These are phyloP conservation scores for Onchidella celtica DNA, from an alignment of 2,888 invertebrate genomes.

Conservation along the genomic window DNA sequence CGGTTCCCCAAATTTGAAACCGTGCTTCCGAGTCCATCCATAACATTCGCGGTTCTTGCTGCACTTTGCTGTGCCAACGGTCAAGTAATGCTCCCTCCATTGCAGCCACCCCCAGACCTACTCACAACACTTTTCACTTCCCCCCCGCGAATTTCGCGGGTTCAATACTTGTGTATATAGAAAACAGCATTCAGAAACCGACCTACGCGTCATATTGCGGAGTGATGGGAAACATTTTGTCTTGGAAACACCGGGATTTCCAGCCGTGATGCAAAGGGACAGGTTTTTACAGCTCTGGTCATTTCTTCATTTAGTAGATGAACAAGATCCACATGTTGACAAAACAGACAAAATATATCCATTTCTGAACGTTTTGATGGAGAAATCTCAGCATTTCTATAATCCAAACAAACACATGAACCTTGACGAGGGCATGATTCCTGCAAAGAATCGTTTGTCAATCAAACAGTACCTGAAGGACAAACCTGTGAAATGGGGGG, in stretches of 20 bases:
- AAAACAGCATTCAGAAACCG: conserved; percentile 38
- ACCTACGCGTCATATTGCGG: conserved; percentile 47
- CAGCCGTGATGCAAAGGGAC: conserved; percentile 41
- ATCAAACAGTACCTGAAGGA: conserved; percentile 34
- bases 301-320: conserved; percentile 52
- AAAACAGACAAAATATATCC: conserved; percentile 53
- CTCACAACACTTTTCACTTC: too few species aligned
- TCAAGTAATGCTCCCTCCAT: too few species aligned
- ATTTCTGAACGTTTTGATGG: conserved; percentile 39
- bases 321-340: conserved; percentile 37
- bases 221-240: conserved; percentile 32
- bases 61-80: too few species aligned
- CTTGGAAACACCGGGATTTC: conserved; percentile 48
- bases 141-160: too few species aligned
- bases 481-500: conserved; percentile 31
- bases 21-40: too few species aligned
- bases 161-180: too few species aligned
- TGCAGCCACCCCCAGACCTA: too few species aligned
- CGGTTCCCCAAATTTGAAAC: too few species aligned
- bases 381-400: conserved; percentile 44
- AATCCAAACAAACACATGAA: conserved; percentile 29
- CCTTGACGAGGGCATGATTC: conserved; percentile 53
- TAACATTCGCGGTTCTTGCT: too few species aligned
- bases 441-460: conserved; percentile 45
- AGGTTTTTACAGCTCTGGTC: conserved; percentile 51